These are phyloP conservation scores for Pimpla rufipes DNA, from an alignment of 2,888 invertebrate species.

Conservation along the genomic window DNA sequence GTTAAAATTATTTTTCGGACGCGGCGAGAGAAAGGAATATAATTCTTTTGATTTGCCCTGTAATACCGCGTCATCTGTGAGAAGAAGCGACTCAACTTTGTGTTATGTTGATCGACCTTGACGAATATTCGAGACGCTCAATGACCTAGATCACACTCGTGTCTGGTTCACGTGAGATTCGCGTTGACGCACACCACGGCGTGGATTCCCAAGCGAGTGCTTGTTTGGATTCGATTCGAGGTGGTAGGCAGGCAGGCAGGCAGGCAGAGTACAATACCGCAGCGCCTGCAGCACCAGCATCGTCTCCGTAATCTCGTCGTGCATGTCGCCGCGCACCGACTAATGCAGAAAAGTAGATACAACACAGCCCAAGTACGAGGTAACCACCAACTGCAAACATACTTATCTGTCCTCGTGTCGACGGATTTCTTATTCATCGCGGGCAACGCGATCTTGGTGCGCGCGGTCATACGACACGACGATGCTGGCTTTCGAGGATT, in stretches of 20 bases:
- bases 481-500: conserved; percentile 15
- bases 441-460: background rate
- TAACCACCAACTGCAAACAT: conserved; percentile 45
- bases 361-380: conserved; percentile 30
- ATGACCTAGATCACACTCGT: conserved; percentile 33
- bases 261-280: too few species aligned
- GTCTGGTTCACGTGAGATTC: conserved; percentile 15
- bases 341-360: background rate
- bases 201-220: background rate
- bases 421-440: conserved; percentile 30
- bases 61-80: background rate
- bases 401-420: conserved; percentile 40
- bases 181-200: background rate
- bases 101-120: conserved; percentile 42
- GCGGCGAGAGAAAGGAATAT: too few species aligned
- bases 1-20: too few species aligned
- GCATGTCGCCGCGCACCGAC: background rate
- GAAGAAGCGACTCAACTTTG: conserved; percentile 19
- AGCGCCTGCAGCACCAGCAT: background rate
- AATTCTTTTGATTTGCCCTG: background rate
- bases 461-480: conserved; percentile 17
- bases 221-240: conserved; percentile 41
- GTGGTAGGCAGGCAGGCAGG: too few species aligned
- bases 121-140: conserved; percentile 13
- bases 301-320: conserved; percentile 36